Base-by-base conservation (phyloP, 37 sponge, comb jelly and placozoan genomes). In the Diacarnus erythraeanus region DNA sequence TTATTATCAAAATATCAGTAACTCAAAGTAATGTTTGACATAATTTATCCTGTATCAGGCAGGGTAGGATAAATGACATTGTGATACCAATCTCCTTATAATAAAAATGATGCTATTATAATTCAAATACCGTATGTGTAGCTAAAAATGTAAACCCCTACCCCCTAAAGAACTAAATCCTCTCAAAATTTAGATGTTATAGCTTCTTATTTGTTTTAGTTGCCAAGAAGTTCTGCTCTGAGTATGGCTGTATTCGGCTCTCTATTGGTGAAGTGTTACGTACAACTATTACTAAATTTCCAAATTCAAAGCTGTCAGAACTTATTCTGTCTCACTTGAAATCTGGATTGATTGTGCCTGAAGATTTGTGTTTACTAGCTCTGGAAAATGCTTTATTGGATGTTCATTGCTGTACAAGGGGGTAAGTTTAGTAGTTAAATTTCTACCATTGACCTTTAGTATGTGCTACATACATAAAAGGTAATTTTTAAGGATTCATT, bases 261-360 rank as follows among this genome's bases (percentile, higher is more conserved):
- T 93, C 96, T 12, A 84, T 90, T 44, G 98, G 98, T 33, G 93
- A 90, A 35, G 93, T 95, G 33, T 40, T 97, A 43, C 59, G 98
- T 44, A 72, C 69, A 71, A 80, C 87, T 59, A 38, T 97, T 71
- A 39, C 25, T 9, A 81, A 86, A 71, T 90, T 90, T 57, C 93
- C 93, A 36, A 58, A 82, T 34, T 84, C 92, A 20, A 74, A 86
- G 21, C 83, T 97, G 27, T 81, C 95, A n/a, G 34, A 69, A 34
- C 83, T 93, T 39, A 83, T 97, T 34, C 73, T 76, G 56, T 59
- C 86, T 0, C 69, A 90, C 72, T 77, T 97, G 18, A 57, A 54
- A 68, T 78, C 71, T 12, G 98, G 98, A 21, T 83, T 88, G 35
- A 78, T 79, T n/a, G 74, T 97, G 2, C 98, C 98, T 47, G 98